These are phyloP conservation scores for Melospiza georgiana DNA, from an alignment of 2,113 vertebrate genomes.

Conservation along the genomic window DNA sequence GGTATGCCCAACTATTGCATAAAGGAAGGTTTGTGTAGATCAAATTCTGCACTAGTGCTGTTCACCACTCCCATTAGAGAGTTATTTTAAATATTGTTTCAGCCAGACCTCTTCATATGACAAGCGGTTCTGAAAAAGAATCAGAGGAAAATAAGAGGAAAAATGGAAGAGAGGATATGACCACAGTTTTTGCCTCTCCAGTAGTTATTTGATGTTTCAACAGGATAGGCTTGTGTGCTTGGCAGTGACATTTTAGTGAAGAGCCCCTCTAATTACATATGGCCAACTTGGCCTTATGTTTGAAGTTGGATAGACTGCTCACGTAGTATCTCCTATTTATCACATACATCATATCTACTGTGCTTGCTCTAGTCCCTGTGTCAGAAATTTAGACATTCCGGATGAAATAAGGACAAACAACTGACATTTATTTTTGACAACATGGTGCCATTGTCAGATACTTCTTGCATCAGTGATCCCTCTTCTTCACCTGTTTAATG, in stretches of 20 bases:
- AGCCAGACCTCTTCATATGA: conserved; percentile 29
- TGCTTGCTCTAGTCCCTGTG: background rate
- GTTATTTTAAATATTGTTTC: conserved; percentile 34
- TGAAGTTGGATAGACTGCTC: background rate
- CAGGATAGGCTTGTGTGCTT: background rate
- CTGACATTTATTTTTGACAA: background rate
- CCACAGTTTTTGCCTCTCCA: background rate
- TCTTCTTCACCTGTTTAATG: background rate
- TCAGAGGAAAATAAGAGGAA: background rate
- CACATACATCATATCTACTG: fast-evolving
- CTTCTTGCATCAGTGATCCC: background rate
- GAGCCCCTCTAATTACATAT: background rate
- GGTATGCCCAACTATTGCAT: conserved; percentile 39
- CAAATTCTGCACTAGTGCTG: conserved; percentile 21
- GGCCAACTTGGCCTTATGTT: background rate
- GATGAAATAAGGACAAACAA: background rate
- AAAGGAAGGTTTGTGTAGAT: conserved; percentile 70
- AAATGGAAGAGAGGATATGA: background rate
- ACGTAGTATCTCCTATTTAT: background rate
- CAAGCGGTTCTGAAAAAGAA: conserved; percentile 58
- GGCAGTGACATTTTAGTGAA: background rate
- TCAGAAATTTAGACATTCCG: background rate
- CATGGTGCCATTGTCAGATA: background rate
- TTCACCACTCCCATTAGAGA: conserved; percentile 21
- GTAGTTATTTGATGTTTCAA: background rate